Percentiles rank a stretch among this genome's conserved stretches.
phyloP scores from a whole-genome alignment of 2,888 invertebrate species.

The Macrosoma leucophasiata region DNA sequence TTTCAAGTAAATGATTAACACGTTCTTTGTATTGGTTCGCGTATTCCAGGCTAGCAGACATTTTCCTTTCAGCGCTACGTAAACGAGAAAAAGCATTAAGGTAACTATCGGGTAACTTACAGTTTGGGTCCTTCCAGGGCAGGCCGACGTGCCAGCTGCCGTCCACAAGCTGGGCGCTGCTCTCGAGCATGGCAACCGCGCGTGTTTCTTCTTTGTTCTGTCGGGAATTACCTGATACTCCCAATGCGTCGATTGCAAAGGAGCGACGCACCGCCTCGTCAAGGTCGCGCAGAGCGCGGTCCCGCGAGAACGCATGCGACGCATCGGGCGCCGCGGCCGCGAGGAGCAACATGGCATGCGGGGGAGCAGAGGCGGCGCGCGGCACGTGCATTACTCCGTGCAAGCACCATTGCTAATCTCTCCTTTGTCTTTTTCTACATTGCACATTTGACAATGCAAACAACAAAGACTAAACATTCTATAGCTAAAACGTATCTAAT shows the following conservation, averaged over 20 bases:
- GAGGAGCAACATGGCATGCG: too few species aligned
- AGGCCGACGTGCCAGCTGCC: constrained; percentile 24
- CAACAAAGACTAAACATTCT: too few species aligned
- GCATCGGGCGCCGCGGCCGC: too few species aligned
- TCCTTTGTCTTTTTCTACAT: too few species aligned
- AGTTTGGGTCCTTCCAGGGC: constrained; percentile 18
- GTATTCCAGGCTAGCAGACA: constrained; percentile 11
- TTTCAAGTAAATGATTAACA: constrained; percentile 21
- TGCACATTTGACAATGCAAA: too few species aligned
- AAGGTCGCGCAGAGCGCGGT: background rate
- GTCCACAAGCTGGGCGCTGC: constrained; percentile 9
- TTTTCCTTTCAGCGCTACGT: constrained; percentile 21
- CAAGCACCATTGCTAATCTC: too few species aligned
- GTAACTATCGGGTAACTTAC: constrained; percentile 19
- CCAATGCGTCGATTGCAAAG: background rate
- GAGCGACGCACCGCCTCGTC: background rate
- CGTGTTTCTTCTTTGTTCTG: constrained; percentile 2
- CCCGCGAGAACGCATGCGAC: too few species aligned
- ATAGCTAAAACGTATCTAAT: too few species aligned
- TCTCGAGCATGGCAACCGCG: constrained; percentile 15
- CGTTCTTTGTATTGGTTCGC: constrained; percentile 17
- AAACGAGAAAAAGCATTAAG: constrained; percentile 18
- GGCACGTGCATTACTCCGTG: too few species aligned
- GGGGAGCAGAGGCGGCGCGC: too few species aligned
- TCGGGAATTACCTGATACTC: background rate